phyloP scores from a whole-genome alignment of 1,140 invertebrate species.

The Drosophila sulfurigaster region DNA sequence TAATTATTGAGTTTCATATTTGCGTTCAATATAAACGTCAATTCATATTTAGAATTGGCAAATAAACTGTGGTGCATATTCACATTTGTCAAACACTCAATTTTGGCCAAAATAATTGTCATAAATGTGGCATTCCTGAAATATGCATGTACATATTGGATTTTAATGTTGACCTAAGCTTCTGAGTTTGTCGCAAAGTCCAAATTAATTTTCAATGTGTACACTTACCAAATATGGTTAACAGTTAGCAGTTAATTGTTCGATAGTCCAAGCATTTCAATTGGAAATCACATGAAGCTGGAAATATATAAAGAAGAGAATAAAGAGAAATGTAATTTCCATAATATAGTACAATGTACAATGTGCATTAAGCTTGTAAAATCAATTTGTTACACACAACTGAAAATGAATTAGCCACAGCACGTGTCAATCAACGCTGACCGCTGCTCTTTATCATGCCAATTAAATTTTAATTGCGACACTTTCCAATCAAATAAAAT shows the following conservation, averaged over 20 bases:
- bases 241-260: conserved; percentile 32
- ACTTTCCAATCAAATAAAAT: conserved; percentile 61
- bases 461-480: conserved; percentile 76
- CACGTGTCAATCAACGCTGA: conserved; percentile 29
- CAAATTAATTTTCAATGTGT: conserved; percentile 24
- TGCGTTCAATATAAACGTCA: conserved; percentile 23
- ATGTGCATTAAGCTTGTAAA: conserved; percentile 5
- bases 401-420: conserved; percentile 9
- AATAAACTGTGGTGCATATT: conserved; percentile 9
- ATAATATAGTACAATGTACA: conserved; percentile 7
- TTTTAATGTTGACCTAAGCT: conserved; percentile 13
- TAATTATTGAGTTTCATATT: not conserved
- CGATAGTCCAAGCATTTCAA: conserved; percentile 23
- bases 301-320: conserved; percentile 8
- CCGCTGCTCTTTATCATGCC: conserved; percentile 34
- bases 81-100: conserved; percentile 38
- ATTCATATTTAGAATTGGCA: conserved; percentile 30
- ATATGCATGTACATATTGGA: not conserved
- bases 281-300: conserved; percentile 11
- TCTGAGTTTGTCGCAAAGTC: conserved; percentile 8
- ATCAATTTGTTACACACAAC: conserved; percentile 8
- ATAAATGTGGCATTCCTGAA: conserved; percentile 10
- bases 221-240: conserved; percentile 36
- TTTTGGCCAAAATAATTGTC: conserved; percentile 33
- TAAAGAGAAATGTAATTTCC: conserved; percentile 23